These are phyloP conservation scores for Ceuthmochares aereus DNA, from an alignment of 2,113 vertebrate genomes.

Conservation along the genomic window DNA sequence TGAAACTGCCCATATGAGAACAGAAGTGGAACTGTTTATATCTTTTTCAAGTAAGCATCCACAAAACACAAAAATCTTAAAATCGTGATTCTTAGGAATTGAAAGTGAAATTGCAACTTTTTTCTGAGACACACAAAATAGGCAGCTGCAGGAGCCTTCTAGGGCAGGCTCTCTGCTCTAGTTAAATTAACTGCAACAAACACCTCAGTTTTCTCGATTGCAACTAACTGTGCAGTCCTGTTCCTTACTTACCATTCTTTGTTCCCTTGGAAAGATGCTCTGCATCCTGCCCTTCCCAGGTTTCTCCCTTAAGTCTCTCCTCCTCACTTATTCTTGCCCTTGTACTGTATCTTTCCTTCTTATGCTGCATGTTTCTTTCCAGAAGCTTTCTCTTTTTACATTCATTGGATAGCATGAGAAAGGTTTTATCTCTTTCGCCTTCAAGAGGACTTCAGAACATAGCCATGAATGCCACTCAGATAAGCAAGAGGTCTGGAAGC, in stretches of 20 bases:
- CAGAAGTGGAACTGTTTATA: background rate
- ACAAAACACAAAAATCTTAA: background rate
- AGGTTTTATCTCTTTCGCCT: background rate
- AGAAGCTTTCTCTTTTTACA: background rate
- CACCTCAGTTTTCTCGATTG: background rate
- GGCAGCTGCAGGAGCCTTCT: background rate
- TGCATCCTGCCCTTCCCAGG: background rate
- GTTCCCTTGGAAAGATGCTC: background rate
- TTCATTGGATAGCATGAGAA: background rate
- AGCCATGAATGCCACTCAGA: background rate
- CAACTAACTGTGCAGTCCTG: background rate
- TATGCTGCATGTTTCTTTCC: background rate
- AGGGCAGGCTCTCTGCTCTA: background rate
- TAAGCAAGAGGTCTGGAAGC: background rate
- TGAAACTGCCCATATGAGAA: background rate
- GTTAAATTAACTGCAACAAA: background rate
- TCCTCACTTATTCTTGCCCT: background rate
- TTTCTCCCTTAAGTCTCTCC: background rate
- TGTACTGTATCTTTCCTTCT: background rate
- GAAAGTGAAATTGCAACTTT: background rate
- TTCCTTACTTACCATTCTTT: background rate
- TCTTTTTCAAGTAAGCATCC: background rate
- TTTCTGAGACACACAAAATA: background rate
- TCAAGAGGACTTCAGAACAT: background rate
- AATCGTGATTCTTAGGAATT: background rate